These are phyloP conservation scores for Polietes domitor DNA, from an alignment of 2,888 invertebrate species.

Conservation along the genomic window DNA sequence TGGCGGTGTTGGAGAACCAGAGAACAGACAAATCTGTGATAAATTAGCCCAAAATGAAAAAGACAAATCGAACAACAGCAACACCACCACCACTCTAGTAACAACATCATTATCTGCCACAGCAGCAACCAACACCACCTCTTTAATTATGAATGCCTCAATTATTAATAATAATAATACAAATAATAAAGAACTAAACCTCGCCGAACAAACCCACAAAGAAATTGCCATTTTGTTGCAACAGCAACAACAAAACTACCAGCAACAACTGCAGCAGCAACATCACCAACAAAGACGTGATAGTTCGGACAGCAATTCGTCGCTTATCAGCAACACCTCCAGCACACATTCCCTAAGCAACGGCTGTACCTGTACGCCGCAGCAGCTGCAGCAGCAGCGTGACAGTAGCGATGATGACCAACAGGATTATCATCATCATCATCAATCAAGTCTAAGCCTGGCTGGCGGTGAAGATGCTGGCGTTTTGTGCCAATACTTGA, in stretches of 20 bases:
- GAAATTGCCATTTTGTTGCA: conserved; percentile 74
- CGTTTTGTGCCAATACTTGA: conserved; percentile 68
- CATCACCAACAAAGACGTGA: conserved; percentile 78
- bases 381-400: conserved; percentile 67
- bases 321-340: conserved; percentile 78
- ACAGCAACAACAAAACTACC: conserved; percentile 70
- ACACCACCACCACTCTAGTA: conserved; percentile 29
- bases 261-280: conserved; percentile 71
- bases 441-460: conserved; percentile 66
- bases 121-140: conserved; percentile 47
- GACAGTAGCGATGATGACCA: conserved; percentile 49
- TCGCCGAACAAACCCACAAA: conserved; percentile 70
- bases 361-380: conserved; percentile 76
- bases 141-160: conserved; percentile 70
- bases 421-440: not conserved
- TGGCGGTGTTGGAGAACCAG: conserved; percentile 55
- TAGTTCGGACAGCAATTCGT: conserved; percentile 80
- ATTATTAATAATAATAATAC: not conserved
- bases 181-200: conserved; percentile 57
- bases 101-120: conserved; percentile 44
- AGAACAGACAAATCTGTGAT: conserved; percentile 48
- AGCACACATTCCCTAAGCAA: conserved; percentile 75
- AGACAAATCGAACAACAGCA: conserved; percentile 25
- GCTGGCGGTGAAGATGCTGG: conserved; percentile 19
- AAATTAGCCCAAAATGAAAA: conserved; percentile 33